These are phyloP conservation scores for Cryptocheilus praepositus DNA, from an alignment of 2,888 invertebrate species.

Conservation along the genomic window DNA sequence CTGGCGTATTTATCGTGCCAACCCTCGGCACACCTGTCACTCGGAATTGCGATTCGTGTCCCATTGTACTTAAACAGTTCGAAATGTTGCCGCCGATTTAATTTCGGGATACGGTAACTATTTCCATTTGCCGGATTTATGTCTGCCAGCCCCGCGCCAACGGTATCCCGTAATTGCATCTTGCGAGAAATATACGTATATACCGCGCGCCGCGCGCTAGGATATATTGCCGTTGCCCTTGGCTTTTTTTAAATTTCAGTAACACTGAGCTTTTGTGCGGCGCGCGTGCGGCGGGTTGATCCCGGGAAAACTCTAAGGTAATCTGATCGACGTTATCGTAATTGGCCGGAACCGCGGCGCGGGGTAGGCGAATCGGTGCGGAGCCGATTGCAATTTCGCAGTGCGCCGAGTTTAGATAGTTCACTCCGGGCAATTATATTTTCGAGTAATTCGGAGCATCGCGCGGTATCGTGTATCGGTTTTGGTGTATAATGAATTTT, in stretches of 20 bases:
- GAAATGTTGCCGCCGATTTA: slow-evolving; percentile 55
- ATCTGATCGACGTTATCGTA: slow-evolving; percentile 12
- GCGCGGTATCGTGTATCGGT: too few relatives aligned
- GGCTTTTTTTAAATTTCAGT: slow-evolving; percentile 6
- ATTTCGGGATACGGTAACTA: slow-evolving; percentile 54
- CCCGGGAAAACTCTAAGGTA: background rate
- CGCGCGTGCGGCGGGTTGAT: background rate
- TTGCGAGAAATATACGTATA: slow-evolving; percentile 28
- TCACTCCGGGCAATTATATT: too few relatives aligned
- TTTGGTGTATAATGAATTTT: too few relatives aligned
- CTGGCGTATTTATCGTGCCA: slow-evolving; percentile 53
- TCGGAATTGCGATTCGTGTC: slow-evolving; percentile 57
- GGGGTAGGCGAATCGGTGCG: too few relatives aligned
- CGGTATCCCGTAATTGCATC: slow-evolving; percentile 33
- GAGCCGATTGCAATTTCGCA: too few relatives aligned
- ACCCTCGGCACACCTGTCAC: slow-evolving; percentile 54
- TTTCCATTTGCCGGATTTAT: slow-evolving; percentile 57
- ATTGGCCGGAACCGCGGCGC: background rate
- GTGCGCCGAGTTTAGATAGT: too few relatives aligned
- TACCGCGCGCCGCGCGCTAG: too few relatives aligned
- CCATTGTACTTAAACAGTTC: slow-evolving; percentile 58
- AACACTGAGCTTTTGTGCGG: slow-evolving; percentile 1
- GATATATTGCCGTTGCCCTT: too few relatives aligned
- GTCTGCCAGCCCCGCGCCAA: slow-evolving; percentile 13
- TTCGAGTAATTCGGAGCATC: too few relatives aligned